Conservation (phyloP, 2,797 vertebrate species). For the Passerculus sandwichensis region DNA sequence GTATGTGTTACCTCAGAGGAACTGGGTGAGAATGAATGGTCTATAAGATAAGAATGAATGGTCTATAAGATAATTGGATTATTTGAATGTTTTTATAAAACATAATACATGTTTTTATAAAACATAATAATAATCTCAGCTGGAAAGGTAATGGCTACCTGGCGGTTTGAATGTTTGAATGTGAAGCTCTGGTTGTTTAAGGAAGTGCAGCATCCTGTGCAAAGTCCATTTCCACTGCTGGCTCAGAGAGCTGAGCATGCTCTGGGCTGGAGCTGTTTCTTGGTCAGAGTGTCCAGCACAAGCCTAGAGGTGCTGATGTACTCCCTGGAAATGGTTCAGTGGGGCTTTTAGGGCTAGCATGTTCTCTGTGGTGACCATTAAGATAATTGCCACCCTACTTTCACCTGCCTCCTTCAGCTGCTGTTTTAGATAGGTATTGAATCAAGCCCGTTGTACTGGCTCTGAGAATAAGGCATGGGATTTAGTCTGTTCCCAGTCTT, state of each 20-base stretch:
- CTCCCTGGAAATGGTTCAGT: too few species aligned
- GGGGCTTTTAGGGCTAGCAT: not conserved
- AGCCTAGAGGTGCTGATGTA: not conserved
- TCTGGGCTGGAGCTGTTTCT: not conserved
- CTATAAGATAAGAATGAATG: not conserved
- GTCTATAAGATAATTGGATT: not conserved
- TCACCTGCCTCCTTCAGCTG: not conserved
- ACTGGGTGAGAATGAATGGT: not conserved
- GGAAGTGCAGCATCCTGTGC: not conserved
- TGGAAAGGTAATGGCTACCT: not conserved
- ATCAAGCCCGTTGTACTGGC: rapidly evolving
- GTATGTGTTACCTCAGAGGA: not conserved
- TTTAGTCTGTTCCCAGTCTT: not conserved
- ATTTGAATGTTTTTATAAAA: not conserved
- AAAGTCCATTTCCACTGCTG: not conserved
- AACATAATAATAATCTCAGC: not conserved
- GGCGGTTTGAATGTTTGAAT: not conserved
- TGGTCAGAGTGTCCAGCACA: rapidly evolving
- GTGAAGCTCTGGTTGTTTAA: not conserved
- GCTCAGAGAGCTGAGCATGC: rapidly evolving
- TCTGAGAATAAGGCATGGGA: not conserved
- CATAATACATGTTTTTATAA: not conserved
- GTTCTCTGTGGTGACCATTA: not conserved
- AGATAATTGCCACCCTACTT: not conserved
- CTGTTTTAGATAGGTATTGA: not conserved